These are phyloP conservation scores for Leptestheria dahalacensis DNA, from an alignment of 1,140 invertebrate genomes.

Conservation along the genomic window DNA sequence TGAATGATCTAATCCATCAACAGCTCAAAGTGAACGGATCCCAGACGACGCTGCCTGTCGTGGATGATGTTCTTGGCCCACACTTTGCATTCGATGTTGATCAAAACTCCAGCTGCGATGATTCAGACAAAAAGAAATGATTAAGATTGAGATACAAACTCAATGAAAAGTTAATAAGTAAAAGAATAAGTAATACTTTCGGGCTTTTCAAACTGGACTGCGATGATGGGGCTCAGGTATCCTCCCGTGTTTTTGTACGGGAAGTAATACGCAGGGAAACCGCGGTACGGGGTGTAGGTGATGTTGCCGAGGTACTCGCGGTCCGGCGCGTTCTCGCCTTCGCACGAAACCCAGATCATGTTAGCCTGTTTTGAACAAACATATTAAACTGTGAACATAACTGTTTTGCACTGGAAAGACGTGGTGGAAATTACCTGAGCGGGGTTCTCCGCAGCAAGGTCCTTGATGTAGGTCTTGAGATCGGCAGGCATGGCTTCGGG, in stretches of 20 bases:
- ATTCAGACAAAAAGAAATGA: background rate
- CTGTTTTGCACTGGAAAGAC: background rate
- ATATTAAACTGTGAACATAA: background rate
- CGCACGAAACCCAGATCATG: constrained; percentile 72
- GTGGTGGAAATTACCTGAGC: background rate
- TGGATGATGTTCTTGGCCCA: constrained; percentile 87
- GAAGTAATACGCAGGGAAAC: constrained; percentile 68
- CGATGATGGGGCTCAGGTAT: constrained; percentile 73
- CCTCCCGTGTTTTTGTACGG: constrained; percentile 59
- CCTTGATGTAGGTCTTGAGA: constrained; percentile 50
- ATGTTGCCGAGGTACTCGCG: constrained; percentile 71
- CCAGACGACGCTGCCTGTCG: constrained; percentile 69
- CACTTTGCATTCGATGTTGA: constrained; percentile 92
- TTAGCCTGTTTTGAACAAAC: constrained; percentile 40
- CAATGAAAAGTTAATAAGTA: too few relatives aligned
- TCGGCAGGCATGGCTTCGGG: constrained; percentile 55
- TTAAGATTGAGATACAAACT: too few relatives aligned
- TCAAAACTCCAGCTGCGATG: constrained; percentile 61
- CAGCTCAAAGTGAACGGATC: constrained; percentile 88
- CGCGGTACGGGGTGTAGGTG: constrained; percentile 46
- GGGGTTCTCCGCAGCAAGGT: constrained; percentile 12
- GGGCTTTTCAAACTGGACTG: constrained; percentile 63
- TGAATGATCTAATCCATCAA: constrained; percentile 74
- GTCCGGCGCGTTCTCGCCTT: constrained; percentile 77
- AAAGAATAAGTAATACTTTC: constrained; percentile 41